A percentile compares a stretch with the other conserved stretches of the same genome.
Evolutionary conservation across 2,888 invertebrate species (phyloP).

Genomic region (Harmothoe impar): DNA sequence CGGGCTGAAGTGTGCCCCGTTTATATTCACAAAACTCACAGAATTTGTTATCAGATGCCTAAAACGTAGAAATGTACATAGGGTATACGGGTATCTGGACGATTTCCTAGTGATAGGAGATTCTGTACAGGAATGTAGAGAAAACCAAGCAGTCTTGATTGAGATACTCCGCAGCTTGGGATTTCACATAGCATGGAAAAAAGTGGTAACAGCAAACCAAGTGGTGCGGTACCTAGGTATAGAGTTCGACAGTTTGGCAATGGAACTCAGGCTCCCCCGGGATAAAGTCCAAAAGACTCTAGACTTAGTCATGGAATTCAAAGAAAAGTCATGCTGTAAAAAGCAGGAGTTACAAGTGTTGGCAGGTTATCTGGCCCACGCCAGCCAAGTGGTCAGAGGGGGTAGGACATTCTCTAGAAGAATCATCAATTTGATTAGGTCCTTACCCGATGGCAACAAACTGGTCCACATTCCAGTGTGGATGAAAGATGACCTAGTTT

Average conservation of each 20-base stretch:
- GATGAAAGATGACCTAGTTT: background rate
- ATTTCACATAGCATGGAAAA: background rate
- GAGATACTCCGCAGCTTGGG: background rate
- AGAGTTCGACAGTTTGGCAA: background rate
- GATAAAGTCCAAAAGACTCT: background rate
- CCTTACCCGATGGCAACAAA: background rate
- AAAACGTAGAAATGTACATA: too few relatives aligned
- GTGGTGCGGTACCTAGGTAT: background rate
- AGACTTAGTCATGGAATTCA: background rate
- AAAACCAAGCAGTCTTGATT: background rate
- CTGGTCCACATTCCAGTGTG: background rate
- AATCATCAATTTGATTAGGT: background rate
- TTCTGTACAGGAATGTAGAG: background rate
- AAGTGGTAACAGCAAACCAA: background rate
- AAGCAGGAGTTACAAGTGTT: background rate
- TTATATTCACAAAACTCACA: background rate
- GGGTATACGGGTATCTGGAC: background rate
- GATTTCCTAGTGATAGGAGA: background rate
- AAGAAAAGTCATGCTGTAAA: background rate
- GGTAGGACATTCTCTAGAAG: background rate
- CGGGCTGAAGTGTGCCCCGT: background rate
- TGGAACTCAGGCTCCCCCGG: background rate
- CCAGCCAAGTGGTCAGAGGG: background rate
- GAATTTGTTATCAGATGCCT: background rate
- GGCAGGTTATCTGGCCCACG: background rate